Percentiles rank a stretch among this genome's conserved stretches.
Evolutionary conservation across 2,113 vertebrate genomes (phyloP).

Genomic region (Oxyruncus cristatus): DNA sequence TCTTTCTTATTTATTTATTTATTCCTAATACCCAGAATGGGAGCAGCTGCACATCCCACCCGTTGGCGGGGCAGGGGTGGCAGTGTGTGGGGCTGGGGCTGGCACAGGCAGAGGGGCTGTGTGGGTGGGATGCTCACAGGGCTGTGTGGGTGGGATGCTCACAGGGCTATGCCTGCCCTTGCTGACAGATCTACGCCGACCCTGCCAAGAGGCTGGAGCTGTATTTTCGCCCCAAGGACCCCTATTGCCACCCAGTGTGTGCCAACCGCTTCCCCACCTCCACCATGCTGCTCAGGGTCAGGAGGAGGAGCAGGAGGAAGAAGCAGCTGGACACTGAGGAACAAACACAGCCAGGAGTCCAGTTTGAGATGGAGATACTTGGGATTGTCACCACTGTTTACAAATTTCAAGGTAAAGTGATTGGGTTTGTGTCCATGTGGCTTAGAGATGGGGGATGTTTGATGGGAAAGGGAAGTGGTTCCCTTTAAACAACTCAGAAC

Average conservation of each 20-base stretch:
- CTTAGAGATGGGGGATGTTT: not conserved
- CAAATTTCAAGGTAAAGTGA: constrained; percentile 89
- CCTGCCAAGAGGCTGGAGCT: constrained; percentile 88
- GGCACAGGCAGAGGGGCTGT: not conserved
- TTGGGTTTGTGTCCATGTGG: accelerated
- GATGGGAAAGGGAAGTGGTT: not conserved
- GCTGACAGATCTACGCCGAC: constrained; percentile 82
- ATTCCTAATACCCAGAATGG: too few species aligned
- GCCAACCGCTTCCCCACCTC: constrained; percentile 91
- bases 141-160: accelerated
- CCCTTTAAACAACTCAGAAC: not conserved
- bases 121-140: accelerated
- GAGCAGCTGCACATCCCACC: not conserved
- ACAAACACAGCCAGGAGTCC: not conserved
- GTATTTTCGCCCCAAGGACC: constrained; percentile 89
- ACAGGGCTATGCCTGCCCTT: not conserved
- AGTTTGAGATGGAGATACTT: constrained; percentile 82
- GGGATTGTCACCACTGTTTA: constrained; percentile 89
- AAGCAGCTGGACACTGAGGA: not conserved
- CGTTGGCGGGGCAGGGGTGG: not conserved
- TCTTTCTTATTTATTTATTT: not conserved
- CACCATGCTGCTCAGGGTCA: constrained; percentile 86
- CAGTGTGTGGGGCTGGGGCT: not conserved
- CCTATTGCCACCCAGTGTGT: constrained; percentile 90
- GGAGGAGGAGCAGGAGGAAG: constrained; percentile 69